Base-by-base conservation (phyloP, 1,140 invertebrate species). In the Hyphantria cunea region DNA sequence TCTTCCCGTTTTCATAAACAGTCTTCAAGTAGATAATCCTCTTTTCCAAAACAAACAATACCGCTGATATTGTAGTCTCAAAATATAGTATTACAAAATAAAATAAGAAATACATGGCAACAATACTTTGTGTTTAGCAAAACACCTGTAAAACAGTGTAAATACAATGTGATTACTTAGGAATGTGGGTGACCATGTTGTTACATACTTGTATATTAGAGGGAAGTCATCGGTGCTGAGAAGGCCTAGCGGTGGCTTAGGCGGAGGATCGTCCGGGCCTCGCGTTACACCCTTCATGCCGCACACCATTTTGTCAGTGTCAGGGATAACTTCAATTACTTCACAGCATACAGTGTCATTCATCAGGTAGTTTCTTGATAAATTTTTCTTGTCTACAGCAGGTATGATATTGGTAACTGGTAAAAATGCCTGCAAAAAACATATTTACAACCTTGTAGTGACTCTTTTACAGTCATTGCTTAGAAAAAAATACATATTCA, bases 341-440 rank as follows among this genome's bases (percentile, higher is more conserved):
- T 97, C 96, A 91, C 96, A 97, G 92, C 96, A 95, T 49, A 97
- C 93, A 72, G 94, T 94, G 91, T 97, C 96, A 93, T 95, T 97
- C 91, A 94, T 94, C 89, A 94, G 93, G 92, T 95, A 96, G 87
- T 93, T 93, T 88, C 94, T 94, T 84, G 93, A 94, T 71, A 95
- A 93, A 82, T 95, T 95, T 91, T 96, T 95, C 92, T 96, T 95
- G 92, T 96, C 95, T 82, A 95, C 93, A 44, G 95, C 94, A 67
- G 94, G 94, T 82, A 96, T 95, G 82, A 95, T 91, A 91, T 95
- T 94, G 55, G 92, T 92, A 15, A 93, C 91, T 17, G 93, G 93
- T 87, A 94, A 93, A 82, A 94, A 95, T 63, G 93, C 94, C 94
- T 95, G 81, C 68, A 74, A 74, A 80, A n/a, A 37, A 25, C 6